phyloP scores from a whole-genome alignment of 2,797 vertebrate species.

The Craterocephalus amniculus region DNA sequence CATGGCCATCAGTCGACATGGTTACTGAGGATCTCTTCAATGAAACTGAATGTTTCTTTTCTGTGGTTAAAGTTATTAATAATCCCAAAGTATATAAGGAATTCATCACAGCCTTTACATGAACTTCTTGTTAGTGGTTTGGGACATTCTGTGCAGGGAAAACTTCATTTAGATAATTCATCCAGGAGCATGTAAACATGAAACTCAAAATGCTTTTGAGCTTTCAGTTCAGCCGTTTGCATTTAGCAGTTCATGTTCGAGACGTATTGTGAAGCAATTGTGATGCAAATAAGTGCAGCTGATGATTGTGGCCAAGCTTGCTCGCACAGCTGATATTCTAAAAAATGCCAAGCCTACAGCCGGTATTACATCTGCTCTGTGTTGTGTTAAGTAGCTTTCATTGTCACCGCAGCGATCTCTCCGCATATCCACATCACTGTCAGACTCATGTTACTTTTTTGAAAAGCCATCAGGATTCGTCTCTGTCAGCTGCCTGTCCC shows the following conservation, averaged over 20 bases:
- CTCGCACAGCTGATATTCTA: slow-evolving; percentile 50
- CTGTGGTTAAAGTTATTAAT: neutral
- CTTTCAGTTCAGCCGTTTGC: slow-evolving; percentile 29
- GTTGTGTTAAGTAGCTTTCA: slow-evolving; percentile 71
- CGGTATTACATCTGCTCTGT: slow-evolving; percentile 42
- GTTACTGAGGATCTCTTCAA: neutral
- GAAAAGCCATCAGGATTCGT: slow-evolving; percentile 81
- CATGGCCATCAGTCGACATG: no score
- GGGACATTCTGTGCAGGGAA: neutral
- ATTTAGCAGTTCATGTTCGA: slow-evolving; percentile 42
- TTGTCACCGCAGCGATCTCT: slow-evolving; percentile 63
- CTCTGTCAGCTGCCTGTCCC: slow-evolving; percentile 81
- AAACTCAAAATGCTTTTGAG: slow-evolving; percentile 15
- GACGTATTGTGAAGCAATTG: slow-evolving; percentile 52
- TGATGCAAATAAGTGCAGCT: slow-evolving; percentile 60
- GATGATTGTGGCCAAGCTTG: slow-evolving; percentile 56
- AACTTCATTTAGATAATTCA: slow-evolving; percentile 16
- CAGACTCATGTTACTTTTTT: slow-evolving; percentile 80
- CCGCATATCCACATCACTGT: slow-evolving; percentile 75
- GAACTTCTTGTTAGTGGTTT: slow-evolving; percentile 10
- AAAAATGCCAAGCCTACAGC: slow-evolving; percentile 51
- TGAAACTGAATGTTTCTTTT: neutral
- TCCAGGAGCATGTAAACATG: slow-evolving; percentile 1
- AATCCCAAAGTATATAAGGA: neutral
- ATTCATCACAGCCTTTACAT: slow-evolving; percentile 2